Evolutionary conservation across 2,113 vertebrate species (phyloP).

Genomic region (Chaetodon trifascialis): DNA sequence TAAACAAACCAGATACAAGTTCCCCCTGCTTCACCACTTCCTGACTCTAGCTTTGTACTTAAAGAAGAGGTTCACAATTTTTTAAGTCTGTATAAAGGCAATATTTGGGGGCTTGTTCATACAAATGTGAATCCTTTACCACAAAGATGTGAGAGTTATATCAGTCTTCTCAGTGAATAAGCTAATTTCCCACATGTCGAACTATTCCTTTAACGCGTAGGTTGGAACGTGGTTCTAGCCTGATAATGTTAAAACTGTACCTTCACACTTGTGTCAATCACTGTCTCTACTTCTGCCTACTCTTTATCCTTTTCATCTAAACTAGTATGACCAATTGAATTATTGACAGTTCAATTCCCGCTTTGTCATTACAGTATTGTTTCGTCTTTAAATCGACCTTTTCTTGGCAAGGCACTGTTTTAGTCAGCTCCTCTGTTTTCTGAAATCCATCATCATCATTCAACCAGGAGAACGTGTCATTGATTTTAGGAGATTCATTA

Average conservation of each 20-base stretch:
- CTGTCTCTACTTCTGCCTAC: not conserved
- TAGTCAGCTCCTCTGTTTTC: conserved; percentile 30
- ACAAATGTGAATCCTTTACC: too few species aligned
- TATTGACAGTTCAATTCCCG: conserved; percentile 16
- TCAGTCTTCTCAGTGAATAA: not conserved
- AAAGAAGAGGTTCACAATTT: not conserved
- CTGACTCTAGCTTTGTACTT: too few species aligned
- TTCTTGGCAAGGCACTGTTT: conserved; percentile 6
- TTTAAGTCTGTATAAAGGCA: not conserved
- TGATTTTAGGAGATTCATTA: conserved; percentile 62
- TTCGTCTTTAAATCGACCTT: conserved; percentile 22
- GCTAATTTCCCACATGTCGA: not conserved
- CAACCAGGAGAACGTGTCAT: conserved; percentile 38
- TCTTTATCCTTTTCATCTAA: not conserved
- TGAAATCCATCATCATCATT: conserved; percentile 58
- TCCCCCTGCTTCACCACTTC: too few species aligned
- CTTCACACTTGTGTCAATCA: not conserved
- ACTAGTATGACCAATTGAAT: conserved; percentile 7
- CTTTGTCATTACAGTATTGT: conserved; percentile 17
- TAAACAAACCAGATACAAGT: too few species aligned
- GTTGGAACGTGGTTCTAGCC: not conserved
- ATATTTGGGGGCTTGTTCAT: not conserved
- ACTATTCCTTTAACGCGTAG: not conserved
- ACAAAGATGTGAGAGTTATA: too few species aligned
- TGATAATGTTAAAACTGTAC: not conserved